A percentile compares a stretch with the other conserved stretches of the same genome.
These are phyloP conservation scores for Caranx melampygus DNA, from an alignment of 2,113 vertebrate genomes.

Conservation along the genomic window DNA sequence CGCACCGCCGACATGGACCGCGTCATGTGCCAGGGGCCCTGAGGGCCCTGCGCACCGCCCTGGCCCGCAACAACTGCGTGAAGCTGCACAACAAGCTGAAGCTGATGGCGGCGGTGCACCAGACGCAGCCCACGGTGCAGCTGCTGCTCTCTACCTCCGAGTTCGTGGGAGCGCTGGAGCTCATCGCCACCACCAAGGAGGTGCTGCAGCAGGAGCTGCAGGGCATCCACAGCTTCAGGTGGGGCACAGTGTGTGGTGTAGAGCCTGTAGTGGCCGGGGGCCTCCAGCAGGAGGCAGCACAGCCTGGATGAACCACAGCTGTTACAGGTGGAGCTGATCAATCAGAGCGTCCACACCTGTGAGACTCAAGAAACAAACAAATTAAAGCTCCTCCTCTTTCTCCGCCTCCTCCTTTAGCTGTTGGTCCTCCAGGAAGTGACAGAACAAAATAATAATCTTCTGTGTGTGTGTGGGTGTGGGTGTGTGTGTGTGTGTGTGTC, in stretches of 20 bases:
- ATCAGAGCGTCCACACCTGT: too few relatives aligned
- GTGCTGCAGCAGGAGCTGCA: slow-evolving; percentile 98
- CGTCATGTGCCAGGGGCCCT: slow-evolving; percentile 95
- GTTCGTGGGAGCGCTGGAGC: slow-evolving; percentile 97
- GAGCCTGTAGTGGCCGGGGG: too few relatives aligned
- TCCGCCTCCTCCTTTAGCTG: too few relatives aligned
- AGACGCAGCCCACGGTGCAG: slow-evolving; percentile 99
- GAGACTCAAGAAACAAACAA: too few relatives aligned
- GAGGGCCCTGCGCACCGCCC: slow-evolving; percentile 87
- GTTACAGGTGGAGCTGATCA: too few relatives aligned
- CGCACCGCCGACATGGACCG: slow-evolving; percentile 92
- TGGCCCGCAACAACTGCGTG: slow-evolving; percentile 93
- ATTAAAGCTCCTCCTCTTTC: too few relatives aligned
- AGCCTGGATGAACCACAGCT: too few relatives aligned
- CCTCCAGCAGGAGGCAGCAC: too few relatives aligned
- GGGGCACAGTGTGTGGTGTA: slow-evolving; percentile 26
- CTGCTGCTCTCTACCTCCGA: slow-evolving; percentile 95
- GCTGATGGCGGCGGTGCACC: slow-evolving; percentile 97
- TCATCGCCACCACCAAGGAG: slow-evolving; percentile 98
- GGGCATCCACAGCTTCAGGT: slow-evolving; percentile 98
- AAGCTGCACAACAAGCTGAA: slow-evolving; percentile 95
- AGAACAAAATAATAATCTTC: too few relatives aligned
- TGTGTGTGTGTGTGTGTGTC: neutral
- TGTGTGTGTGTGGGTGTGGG: too few relatives aligned
- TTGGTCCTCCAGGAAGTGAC: too few relatives aligned